These are phyloP conservation scores for Clitarchus hookeri DNA, from an alignment of 2,888 invertebrate species.

Conservation along the genomic window DNA sequence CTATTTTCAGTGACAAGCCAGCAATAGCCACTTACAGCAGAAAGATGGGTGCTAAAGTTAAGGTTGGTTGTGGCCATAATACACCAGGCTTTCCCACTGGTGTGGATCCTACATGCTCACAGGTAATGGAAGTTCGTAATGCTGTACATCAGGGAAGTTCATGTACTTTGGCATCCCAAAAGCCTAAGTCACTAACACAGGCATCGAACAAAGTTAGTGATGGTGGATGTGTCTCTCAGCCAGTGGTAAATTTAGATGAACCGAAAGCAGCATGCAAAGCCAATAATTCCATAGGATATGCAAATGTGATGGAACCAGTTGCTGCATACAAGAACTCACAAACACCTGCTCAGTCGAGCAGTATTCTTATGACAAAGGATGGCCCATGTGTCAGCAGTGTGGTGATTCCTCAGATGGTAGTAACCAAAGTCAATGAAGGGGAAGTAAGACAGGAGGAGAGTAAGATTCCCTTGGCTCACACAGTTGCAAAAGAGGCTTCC, in stretches of 20 bases:
- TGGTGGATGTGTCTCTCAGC: neutral
- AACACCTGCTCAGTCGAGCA: too few relatives aligned
- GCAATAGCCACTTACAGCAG: neutral
- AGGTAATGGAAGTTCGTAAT: neutral
- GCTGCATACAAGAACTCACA: too few relatives aligned
- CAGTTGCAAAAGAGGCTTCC: neutral
- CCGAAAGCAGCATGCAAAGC: neutral
- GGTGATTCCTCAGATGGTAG: too few relatives aligned
- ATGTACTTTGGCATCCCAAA: neutral
- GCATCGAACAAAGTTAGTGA: neutral
- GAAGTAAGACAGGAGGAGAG: neutral
- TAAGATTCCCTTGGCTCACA: neutral
- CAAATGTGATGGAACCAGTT: too few relatives aligned
- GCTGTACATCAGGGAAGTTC: neutral
- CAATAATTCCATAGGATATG: too few relatives aligned
- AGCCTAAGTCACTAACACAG: neutral
- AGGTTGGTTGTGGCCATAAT: neutral
- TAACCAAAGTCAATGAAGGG: too few relatives aligned
- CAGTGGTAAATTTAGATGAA: neutral
- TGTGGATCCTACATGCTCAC: neutral
- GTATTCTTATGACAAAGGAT: too few relatives aligned
- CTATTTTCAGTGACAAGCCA: neutral
- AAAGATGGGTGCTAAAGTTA: neutral
- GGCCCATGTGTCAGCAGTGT: too few relatives aligned
- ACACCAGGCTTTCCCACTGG: too few relatives aligned